Evolutionary conservation across 2,113 vertebrate genomes (phyloP), one percentile per base, ranked within the genome.

Genomic region (Chionodraco myersi): DNA sequence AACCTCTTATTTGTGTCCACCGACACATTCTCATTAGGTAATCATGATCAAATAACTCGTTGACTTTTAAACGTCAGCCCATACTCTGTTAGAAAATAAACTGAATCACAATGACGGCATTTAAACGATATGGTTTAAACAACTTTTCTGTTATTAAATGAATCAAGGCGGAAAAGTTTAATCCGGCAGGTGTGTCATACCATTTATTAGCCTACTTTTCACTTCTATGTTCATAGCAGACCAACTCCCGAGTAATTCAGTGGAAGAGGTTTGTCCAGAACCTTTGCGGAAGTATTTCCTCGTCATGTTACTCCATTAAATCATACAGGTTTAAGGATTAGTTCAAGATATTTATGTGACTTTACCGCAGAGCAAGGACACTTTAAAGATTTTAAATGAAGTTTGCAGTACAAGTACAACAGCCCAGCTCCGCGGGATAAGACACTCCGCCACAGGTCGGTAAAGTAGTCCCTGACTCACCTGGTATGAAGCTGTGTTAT

Each of bases 401-500:
- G 53, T 61, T 54, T 45, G 62, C 41, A 10, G 18, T 14, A 6
- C 2, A 14, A 23, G n/a, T 16, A 15, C 10, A 52, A 41, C 36
- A 7, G 6, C 36, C 5, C 36, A 7, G 36, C 36, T 41, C 36
- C 36, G 36, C 36, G 36, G 36, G 36, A 41, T 41, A 6, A 41
- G 7, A 41, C 7, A 6, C 36, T 41, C 36, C 36, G 36, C 30
- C 30, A 23, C 14, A 53, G 36, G 36, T 41, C 6, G 36, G 36
- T 41, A 41, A 41, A 41, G 5, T 41, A 41, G 36, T 6, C 36
- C 36, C 36, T 10, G 10, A 88, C 90, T 92, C 44, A 93, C 92
- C 51, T 9, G 3, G 77, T 0, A 30, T 91, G 93, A 0, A 81
- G 72, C 1, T 69, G 80, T 53, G 86, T 91, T 26, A 93, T 89